Percentiles rank a stretch among this genome's conserved stretches.
Evolutionary conservation across 2,113 vertebrate species (phyloP).

Genomic region (Isichthys henryi): DNA sequence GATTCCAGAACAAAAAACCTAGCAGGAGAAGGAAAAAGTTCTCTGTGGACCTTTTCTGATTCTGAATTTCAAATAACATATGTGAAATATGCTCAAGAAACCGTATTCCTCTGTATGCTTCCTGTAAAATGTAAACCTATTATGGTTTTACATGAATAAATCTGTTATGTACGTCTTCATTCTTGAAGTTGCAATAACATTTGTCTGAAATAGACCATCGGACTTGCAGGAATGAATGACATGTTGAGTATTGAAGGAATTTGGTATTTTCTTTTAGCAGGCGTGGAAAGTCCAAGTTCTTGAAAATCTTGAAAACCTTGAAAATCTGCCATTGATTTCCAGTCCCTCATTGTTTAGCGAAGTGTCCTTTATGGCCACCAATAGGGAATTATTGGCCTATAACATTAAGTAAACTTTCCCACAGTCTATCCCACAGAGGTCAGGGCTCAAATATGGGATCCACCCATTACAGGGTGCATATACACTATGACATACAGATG

Average conservation of each 20-base stretch:
- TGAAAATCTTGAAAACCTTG: too few species aligned
- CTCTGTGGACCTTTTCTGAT: background rate
- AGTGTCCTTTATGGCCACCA: background rate
- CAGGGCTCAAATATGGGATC: background rate
- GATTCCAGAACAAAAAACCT: background rate
- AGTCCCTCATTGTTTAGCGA: background rate
- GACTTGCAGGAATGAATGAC: background rate
- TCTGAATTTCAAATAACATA: background rate
- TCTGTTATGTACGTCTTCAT: background rate
- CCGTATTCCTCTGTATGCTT: background rate
- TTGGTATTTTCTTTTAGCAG: background rate
- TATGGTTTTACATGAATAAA: slow-evolving; percentile 5
- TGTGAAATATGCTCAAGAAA: background rate
- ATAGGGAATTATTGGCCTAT: background rate
- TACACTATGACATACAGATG: background rate
- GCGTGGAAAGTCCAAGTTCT: background rate
- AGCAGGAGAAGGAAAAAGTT: background rate
- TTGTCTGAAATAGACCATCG: background rate
- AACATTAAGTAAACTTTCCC: background rate
- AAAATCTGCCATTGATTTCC: background rate
- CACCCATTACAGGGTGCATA: background rate
- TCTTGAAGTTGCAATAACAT: background rate
- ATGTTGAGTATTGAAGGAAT: background rate
- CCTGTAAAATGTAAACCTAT: background rate
- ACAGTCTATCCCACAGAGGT: background rate